These are phyloP conservation scores for Chalcosyrphus nemorum DNA, from an alignment of 2,888 invertebrate genomes.

Conservation along the genomic window DNA sequence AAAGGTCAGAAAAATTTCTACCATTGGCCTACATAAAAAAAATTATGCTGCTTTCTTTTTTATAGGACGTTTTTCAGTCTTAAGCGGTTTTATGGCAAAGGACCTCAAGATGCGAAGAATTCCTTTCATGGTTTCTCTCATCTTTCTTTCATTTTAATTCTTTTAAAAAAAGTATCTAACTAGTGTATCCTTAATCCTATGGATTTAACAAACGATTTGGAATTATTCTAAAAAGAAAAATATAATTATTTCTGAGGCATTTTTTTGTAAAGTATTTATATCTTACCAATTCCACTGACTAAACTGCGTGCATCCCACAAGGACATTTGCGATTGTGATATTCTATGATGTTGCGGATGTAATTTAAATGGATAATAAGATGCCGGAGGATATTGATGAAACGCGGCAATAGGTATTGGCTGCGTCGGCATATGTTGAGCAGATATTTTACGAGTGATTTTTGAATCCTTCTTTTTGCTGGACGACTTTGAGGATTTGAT, in stretches of 20 bases:
- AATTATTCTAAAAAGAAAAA: conserved; percentile 49
- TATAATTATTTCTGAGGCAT: not conserved
- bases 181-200: conserved; percentile 27
- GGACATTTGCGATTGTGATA: conserved; percentile 81
- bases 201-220: not conserved
- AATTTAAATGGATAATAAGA: conserved; percentile 80
- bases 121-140: conserved; percentile 64
- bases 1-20: conserved; percentile 56
- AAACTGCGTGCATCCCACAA: conserved; percentile 81
- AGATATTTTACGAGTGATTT: conserved; percentile 81
- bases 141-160: conserved; percentile 35
- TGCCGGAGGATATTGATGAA: conserved; percentile 77
- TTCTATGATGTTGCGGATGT: conserved; percentile 80
- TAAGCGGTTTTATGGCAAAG: conserved; percentile 78
- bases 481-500: conserved; percentile 83
- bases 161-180: conserved; percentile 21
- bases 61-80: conserved; percentile 82
- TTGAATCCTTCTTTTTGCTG: conserved; percentile 78
- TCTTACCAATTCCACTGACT: conserved; percentile 80
- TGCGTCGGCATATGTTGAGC: conserved; percentile 78
- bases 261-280: conserved; percentile 18
- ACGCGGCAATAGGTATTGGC: conserved; percentile 80
- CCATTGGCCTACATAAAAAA: conserved; percentile 61
- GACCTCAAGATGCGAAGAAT: conserved; percentile 71
- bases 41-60: conserved; percentile 50